Conservation (phyloP, 2,113 vertebrate genomes). For the Semicossyphus pulcher region DNA sequence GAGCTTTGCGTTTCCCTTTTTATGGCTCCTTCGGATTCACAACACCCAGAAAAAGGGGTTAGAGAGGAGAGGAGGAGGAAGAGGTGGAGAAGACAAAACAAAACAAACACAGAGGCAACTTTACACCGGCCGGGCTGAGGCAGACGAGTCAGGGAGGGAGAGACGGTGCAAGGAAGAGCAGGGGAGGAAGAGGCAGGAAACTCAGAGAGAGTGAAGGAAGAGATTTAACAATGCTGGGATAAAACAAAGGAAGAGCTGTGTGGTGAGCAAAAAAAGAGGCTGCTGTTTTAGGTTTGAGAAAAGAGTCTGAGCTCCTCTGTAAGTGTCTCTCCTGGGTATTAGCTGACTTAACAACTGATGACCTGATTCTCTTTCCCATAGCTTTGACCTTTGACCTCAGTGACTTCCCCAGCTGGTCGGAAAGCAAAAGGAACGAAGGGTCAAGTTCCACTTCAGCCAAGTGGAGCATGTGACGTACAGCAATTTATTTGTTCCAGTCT, state of each 20-base stretch:
- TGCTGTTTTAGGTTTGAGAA: background rate
- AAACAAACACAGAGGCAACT: slow-evolving; percentile 75
- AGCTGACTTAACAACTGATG: slow-evolving; percentile 58
- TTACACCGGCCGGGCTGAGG: slow-evolving; percentile 35
- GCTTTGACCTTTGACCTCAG: slow-evolving; percentile 70
- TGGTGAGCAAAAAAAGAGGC: background rate
- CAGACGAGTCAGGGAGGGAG: slow-evolving; percentile 33
- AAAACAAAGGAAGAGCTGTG: background rate
- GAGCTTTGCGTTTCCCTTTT: slow-evolving; percentile 81
- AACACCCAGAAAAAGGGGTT: slow-evolving; percentile 75
- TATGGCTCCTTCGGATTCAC: slow-evolving; percentile 82
- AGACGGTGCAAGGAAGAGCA: slow-evolving; percentile 29
- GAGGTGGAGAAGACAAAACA: slow-evolving; percentile 67
- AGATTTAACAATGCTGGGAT: background rate
- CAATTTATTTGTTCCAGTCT: background rate
- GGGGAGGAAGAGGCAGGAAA: slow-evolving; percentile 6
- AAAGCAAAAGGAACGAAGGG: slow-evolving; percentile 60
- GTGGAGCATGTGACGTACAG: slow-evolving; percentile 24
- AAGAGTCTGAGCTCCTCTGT: slow-evolving; percentile 18
- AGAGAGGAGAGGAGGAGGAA: slow-evolving; percentile 32
- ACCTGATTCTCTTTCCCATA: slow-evolving; percentile 59
- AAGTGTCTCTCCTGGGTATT: slow-evolving; percentile 38
- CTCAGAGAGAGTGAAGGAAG: background rate
- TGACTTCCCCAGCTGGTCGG: slow-evolving; percentile 66
- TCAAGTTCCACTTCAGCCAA: slow-evolving; percentile 67